These are phyloP conservation scores for Lasioglossum lativentre DNA, from an alignment of 2,888 invertebrate species.

Conservation along the genomic window DNA sequence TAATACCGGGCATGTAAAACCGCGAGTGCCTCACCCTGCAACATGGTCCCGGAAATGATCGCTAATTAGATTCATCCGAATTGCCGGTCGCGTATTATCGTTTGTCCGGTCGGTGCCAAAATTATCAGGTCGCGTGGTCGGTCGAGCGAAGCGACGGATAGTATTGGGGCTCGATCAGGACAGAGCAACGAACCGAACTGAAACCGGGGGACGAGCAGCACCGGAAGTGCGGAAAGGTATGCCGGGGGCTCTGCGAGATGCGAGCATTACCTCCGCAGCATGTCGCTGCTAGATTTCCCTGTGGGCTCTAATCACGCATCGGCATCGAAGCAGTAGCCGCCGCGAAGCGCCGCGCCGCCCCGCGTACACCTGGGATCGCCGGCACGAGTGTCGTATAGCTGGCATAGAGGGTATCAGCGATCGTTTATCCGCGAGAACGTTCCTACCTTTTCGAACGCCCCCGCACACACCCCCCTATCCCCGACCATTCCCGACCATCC, in stretches of 20 bases:
- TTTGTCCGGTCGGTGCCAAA: constrained; percentile 30
- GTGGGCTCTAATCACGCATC: constrained; percentile 81
- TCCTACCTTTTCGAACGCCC: neutral
- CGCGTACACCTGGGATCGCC: constrained; percentile 70
- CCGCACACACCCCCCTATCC: neutral
- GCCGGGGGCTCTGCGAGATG: constrained; percentile 46
- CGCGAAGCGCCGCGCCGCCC: too few species aligned
- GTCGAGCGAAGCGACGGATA: constrained; percentile 23
- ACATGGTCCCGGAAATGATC: constrained; percentile 47
- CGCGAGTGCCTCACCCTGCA: neutral
- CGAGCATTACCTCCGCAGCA: constrained; percentile 73
- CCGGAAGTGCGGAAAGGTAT: constrained; percentile 60
- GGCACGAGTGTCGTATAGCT: constrained; percentile 25
- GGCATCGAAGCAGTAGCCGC: constrained; percentile 76
- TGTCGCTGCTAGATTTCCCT: constrained; percentile 82
- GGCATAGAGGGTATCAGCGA: constrained; percentile 14
- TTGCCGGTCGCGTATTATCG: constrained; percentile 55
- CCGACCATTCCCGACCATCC: too few species aligned
- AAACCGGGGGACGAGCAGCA: constrained; percentile 5
- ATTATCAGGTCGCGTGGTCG: constrained; percentile 47
- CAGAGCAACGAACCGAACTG: constrained; percentile 31
- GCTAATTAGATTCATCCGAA: constrained; percentile 62
- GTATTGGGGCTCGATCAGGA: constrained; percentile 13
- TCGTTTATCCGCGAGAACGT: constrained; percentile 26
- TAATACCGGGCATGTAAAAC: constrained; percentile 49